Evolutionary conservation across 2,888 invertebrate species (phyloP), one percentile per base, ranked within the genome.

Genomic region (Apodemia hepburni): DNA sequence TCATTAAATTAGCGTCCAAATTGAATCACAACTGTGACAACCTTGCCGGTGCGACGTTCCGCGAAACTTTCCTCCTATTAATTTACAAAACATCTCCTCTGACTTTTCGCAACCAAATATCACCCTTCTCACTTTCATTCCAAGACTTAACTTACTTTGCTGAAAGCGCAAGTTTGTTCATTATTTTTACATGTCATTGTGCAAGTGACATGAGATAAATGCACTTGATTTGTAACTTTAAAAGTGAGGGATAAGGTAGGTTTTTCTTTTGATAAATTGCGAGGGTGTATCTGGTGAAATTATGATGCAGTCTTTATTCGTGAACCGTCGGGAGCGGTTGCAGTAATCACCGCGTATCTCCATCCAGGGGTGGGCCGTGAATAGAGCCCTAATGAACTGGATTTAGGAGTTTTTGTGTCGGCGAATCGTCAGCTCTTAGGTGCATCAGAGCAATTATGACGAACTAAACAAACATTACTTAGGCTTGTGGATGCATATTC

Each of bases 221-320:
- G 70, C 68, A 73, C 70, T 73, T 75, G 67, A 85, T 85, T 84
- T 77, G 73, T 74, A 74, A 85, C 87, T 77, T 71, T 87, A 82
- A 71, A 64, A 49, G 73, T 63, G 61, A 61, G 76, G 69, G 73
- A 80, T 86, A 86, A 80, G 80, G 78, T 81, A 68, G 78, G 70
- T 75, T 80, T 85, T 87, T 71, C 74, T 74, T 76, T 73, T 78
- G 71, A 73, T 74, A 59, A 60, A 62, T 67, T 64, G 72, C 75
- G 75, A 81, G 87, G 87, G 87, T 86, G 85, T 88, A 85, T 90
- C 89, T 88, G 87, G 87, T 90, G 87, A 87, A 91, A 91, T 91
- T 91, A 91, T 90, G 91, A 91, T 91, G 90, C 91, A 90, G 90
- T 90, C 90, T 90, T 90, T 91, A 91, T 89, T 88, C 85, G 91